Base-by-base conservation (phyloP, 2,888 invertebrate genomes). In the Anaspis maculata region DNA sequence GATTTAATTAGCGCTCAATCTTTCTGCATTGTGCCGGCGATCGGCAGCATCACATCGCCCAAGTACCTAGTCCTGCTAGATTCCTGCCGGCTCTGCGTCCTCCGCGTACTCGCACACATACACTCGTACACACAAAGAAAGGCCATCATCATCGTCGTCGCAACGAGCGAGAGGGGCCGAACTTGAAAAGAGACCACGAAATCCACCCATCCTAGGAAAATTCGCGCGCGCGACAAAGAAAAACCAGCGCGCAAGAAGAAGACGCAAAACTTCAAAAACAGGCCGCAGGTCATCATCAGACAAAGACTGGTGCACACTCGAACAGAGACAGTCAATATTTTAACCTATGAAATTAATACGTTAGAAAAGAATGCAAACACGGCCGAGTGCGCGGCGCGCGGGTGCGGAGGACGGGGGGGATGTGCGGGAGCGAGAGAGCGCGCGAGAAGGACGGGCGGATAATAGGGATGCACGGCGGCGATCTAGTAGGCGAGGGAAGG, bases 231-330 rank as follows among this genome's bases (percentile, higher is more conserved):
- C 19, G 19, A 19, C 5, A 5, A 9, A 19, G 19, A 19, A 5
- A 9, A 9, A 19, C 5, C 19, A 19, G 68, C 67, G 67, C 66
- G 71, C 61, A 59, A 64, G 68, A 72, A 67, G 59, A 68, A 64
- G 72, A 71, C 61, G 64, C 10, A 5, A 66, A 58, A 52, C 54
- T 42, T 27, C 15, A 49, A n/a, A 52, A 52, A 51, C 44, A 46
- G 48, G 48, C 51, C 51, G 52, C 49, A 51, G 58, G 59, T 60
- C 58, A 58, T 50, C 58, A 57, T 49, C 52, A 56, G 57, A 60
- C 57, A 54, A 54, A 51, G 59, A 61, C 46, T 41, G 14, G 12
- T 4, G 6, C 14, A n/a, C n/a, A n/a, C n/a, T 44, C 44, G 38
- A 54, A 57, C 44, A 50, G 52, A 57, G 58, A 57, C 45, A 48